phyloP scores from a whole-genome alignment of 2,113 vertebrate genomes.

The Corvus moneduloides region DNA sequence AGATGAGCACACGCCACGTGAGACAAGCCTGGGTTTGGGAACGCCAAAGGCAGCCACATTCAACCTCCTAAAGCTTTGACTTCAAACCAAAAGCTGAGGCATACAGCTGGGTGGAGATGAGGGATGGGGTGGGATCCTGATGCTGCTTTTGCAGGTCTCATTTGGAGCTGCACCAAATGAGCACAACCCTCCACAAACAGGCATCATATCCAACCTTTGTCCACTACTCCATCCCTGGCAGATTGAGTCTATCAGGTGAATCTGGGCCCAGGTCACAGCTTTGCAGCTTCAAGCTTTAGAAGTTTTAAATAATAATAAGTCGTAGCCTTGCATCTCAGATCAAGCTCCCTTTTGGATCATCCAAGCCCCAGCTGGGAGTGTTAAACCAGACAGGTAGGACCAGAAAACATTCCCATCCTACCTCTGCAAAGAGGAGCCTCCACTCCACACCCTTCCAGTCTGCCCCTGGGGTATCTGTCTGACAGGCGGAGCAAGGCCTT shows the following conservation, averaged over 20 bases:
- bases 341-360: slow-evolving; percentile 2
- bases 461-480: slow-evolving; percentile 35
- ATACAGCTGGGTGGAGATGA: neutral
- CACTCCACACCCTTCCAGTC: slow-evolving; percentile 20
- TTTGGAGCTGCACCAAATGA: neutral
- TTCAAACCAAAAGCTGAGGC: neutral
- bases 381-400: slow-evolving; percentile 42
- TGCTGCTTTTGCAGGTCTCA: neutral
- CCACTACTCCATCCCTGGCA: neutral
- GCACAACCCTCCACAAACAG: neutral
- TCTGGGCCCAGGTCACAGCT: neutral
- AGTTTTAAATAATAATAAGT: neutral
- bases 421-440: neutral
- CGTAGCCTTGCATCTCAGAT: neutral
- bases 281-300: neutral
- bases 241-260: neutral
- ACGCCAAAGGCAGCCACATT: neutral
- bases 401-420: neutral
- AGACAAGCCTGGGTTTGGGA: neutral
- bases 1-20: neutral
- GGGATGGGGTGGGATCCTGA: neutral
- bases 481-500: neutral
- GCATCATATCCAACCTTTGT: neutral
- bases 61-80: neutral
- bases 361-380: neutral